Base-by-base conservation (phyloP, 2,113 vertebrate species). In the Austrofundulus limnaeus region DNA sequence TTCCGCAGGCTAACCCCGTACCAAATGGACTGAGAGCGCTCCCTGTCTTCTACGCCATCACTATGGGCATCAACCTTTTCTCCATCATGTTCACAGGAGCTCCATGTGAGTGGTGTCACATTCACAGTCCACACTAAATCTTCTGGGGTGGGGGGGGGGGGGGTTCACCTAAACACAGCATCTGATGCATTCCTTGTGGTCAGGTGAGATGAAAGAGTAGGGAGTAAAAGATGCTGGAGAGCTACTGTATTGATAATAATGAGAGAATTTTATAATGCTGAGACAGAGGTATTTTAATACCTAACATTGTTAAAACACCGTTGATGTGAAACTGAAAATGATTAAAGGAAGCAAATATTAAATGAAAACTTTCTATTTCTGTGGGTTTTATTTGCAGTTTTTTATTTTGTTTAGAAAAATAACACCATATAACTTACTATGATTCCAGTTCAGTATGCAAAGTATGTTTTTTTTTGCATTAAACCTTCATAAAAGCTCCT, bases 51-150 rank as follows among this genome's bases (percentile, higher is more conserved):
- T 99, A 99, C 11, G 96, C 92, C 54, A 93, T 94, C 70, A 98
- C 96, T 0, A 83, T 99, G 87, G 94, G 94, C 24, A 91, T 98
- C 87, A 99, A 99, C 87, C 88, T 97, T 31, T 98, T 98, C 90
- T 98, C 96, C 78, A 98, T 98, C 89, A 92, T 95, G 94, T 98
- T 94, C 53, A 95, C 93, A 1, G 96, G 96, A 51, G 94, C 95
- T 0, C 96, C 96, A 17, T 38, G 97, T 99, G 90, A 98, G 97
- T n/a, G 25, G 7, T 95, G 80, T 10, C 8, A 45, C 3, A 2
- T 47, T 10, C 39, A 45, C 63, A 31, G n/a, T n/a, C n/a, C n/a
- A n/a, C n/a, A n/a, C n/a, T n/a, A n/a, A n/a, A n/a, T n/a, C n/a
- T n/a, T n/a, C n/a, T n/a, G n/a, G n/a, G n/a, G n/a, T n/a, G n/a